Evolutionary conservation across 92 coral and sea anemone genomes (phyloP), one percentile per base, ranked within the genome.

Genomic region (Epizoanthus ramosus): DNA sequence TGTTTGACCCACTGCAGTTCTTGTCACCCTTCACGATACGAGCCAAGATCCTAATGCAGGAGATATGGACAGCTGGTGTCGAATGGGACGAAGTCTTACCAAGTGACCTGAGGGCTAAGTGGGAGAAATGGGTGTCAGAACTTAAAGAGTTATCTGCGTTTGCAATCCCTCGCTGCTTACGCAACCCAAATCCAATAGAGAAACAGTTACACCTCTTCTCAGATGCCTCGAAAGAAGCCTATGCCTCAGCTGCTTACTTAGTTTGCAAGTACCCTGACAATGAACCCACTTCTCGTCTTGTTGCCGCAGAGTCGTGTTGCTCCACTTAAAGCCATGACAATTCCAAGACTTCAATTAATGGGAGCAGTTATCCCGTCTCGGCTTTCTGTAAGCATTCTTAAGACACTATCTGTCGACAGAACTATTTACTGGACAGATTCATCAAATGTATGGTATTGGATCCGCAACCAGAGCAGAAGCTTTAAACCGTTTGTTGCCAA

Each of bases 401-500:
- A n/a, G n/a, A n/a, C n/a, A 25, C 60, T 85, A 24, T 33, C 74
- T 15, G 41, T 63, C 41, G 85, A 88, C 66, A 77, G 71, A 50
- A 67, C 72, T 5, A n/a, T 74, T 61, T 80, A 63, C 69, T 85
- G 92, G 86, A 88, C 85, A n/a, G 89, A 81, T 31, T 84, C 86
- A 6, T 52, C 37, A 24, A 73, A 88, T 56, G 85, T 88, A 41
- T 80, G 73, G 86, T 85, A 79, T 31, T 88, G 92, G 92, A 74
- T 85, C 18, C 86, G 63, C 57, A 84, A 79, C 79, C 87, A 84
- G 14, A 84, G 91, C 68, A 23, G 79, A 4, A 79, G 80, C 66
- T 88, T 79, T 60, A 88, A 88, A 15, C 75, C 85, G 35, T 84
- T 88, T 75, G 85, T 84, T 3, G 88, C 91, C 35, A 87, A 68